Evolutionary conservation across 2,888 invertebrate species (phyloP).

Genomic region (Synergus itoensis): DNA sequence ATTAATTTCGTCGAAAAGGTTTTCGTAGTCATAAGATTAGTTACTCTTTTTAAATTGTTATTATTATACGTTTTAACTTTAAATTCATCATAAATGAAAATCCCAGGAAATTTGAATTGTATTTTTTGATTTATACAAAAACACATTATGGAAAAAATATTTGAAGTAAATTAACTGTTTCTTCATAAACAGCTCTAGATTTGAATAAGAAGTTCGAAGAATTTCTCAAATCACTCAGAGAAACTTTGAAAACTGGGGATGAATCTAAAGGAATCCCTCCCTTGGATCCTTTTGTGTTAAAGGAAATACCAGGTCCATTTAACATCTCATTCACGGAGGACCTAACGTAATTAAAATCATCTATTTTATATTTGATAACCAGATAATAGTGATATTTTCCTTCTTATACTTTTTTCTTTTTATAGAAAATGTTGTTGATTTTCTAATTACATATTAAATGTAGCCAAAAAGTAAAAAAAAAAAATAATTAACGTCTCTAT

Average conservation of each 20-base stretch:
- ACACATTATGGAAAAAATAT: background rate
- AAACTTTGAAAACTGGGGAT: conserved; percentile 40
- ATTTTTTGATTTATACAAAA: background rate
- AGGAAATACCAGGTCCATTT: background rate
- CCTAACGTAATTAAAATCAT: background rate
- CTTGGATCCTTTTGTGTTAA: conserved; percentile 30
- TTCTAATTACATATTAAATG: no score
- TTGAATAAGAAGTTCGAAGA: conserved; percentile 32
- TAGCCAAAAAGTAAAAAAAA: no score
- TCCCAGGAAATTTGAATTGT: background rate
- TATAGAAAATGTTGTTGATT: no score
- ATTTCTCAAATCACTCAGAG: conserved; percentile 35
- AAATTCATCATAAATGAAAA: background rate
- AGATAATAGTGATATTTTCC: background rate
- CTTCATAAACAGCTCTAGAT: background rate
- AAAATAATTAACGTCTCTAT: no score
- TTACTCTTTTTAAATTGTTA: background rate
- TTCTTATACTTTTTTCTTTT: no score
- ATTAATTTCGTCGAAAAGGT: background rate
- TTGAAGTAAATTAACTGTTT: no score
- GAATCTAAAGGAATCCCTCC: conserved; percentile 33
- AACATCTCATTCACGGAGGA: background rate
- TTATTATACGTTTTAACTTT: background rate
- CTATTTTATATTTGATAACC: conserved; percentile 25
- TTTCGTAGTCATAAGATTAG: background rate